These are phyloP conservation scores for Corbicula japonica DNA, from an alignment of 2,888 invertebrate genomes.

Conservation along the genomic window DNA sequence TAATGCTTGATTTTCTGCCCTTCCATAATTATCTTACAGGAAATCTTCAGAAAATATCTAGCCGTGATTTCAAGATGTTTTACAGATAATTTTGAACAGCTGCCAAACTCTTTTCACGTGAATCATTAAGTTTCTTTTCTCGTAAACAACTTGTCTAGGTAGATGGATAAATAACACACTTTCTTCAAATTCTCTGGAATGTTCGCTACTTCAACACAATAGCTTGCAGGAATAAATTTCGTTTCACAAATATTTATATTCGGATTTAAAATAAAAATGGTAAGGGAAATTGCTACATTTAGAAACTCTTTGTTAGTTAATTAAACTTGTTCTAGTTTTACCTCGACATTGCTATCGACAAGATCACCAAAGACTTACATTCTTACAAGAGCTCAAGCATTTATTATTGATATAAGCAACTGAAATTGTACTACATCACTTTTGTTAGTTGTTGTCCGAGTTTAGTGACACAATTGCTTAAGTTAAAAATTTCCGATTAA, in stretches of 20 bases:
- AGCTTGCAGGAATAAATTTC: not conserved
- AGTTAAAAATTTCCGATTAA: no score
- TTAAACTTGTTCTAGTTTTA: no score
- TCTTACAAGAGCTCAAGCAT: not conserved
- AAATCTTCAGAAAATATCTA: slow-evolving; percentile 5
- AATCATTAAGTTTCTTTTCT: slow-evolving; percentile 34
- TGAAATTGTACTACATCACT: no score
- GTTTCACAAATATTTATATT: slow-evolving; percentile 12
- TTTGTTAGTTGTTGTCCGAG: no score
- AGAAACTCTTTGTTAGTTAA: no score
- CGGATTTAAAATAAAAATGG: not conserved
- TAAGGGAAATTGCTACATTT: no score
- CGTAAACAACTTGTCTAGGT: slow-evolving; percentile 34
- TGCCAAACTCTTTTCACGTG: slow-evolving; percentile 49
- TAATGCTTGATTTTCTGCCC: no score
- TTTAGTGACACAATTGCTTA: no score
- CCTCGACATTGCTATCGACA: not conserved
- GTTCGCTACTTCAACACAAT: not conserved
- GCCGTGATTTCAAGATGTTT: slow-evolving; percentile 12
- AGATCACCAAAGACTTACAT: not conserved
- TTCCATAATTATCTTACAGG: no score
- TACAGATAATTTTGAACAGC: slow-evolving; percentile 35
- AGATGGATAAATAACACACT: no score
- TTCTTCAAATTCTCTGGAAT: slow-evolving; percentile 11
- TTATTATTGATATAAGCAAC: not conserved